Evolutionary conservation across 2,113 vertebrate genomes (phyloP), one percentile per base, ranked within the genome.

Genomic region (Furnarius figulus): DNA sequence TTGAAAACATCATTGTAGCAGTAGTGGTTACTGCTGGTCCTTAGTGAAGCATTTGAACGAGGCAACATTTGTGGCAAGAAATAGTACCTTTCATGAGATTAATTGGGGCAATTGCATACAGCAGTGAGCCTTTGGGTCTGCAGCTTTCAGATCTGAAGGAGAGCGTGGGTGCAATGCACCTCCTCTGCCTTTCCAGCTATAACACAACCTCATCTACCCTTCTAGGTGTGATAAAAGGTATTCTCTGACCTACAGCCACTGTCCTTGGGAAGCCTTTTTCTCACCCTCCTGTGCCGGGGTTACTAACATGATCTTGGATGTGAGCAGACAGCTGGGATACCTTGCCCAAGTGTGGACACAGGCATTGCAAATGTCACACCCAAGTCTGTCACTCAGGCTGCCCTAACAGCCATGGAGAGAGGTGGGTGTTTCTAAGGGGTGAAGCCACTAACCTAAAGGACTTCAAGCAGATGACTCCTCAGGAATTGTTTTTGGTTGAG

Each of bases 91-190:
- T 40, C 39, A 4, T 35, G 27, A 18, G 31, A 42, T 71, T 40
- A 24, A 7, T 23, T 30, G 55, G 30, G 61, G 13, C 15, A 55
- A 31, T 6, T 52, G 39, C 19, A 9, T 19, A 7, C 20, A 80
- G 24, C 24, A 61, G 49, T 4, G 27, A 61, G 37, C 1, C 67
- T 80, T 68, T 13, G 37, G 79, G 9, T 71, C 59, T 49, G 40
- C 49, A 62, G 52, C 67, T 73, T 79, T 46, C 62, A 79, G 14
- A 52, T 18, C 23, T 35, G 59, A 85, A 78, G 56, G 19, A 56
- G 63, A 49, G 2, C 0, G 0, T 42, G 49, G 6, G 6, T 53
- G n/a, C 52, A 49, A 9, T 40, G 39, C 24, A 66, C 30, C 7
- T 65, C 2, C 0, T n/a, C 33, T 56, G 14, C 47, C 4, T 67